A percentile compares a stretch with the other conserved stretches of the same genome.
These are phyloP conservation scores for Ceratoteleas bidentatus DNA, from an alignment of 1,140 invertebrate genomes.

Conservation along the genomic window DNA sequence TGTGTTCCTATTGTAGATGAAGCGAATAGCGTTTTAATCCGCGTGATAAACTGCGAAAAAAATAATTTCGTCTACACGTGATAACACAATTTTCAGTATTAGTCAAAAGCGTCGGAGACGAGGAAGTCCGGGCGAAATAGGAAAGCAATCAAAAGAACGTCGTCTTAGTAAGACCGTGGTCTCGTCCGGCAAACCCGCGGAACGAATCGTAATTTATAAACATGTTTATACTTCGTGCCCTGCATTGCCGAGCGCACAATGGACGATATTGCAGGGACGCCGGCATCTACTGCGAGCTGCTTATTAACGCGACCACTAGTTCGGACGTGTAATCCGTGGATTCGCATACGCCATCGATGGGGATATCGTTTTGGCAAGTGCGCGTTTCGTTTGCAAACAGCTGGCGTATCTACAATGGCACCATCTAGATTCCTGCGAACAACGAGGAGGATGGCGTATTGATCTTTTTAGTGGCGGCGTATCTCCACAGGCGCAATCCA, in stretches of 20 bases:
- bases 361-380: constrained; percentile 66
- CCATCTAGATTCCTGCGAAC: constrained; percentile 76
- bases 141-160: constrained; percentile 33
- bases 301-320: constrained; percentile 59
- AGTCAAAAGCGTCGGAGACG: constrained; percentile 2
- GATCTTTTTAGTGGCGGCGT: constrained; percentile 81
- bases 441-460: constrained; percentile 79
- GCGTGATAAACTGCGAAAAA: too few relatives aligned
- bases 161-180: constrained; percentile 28
- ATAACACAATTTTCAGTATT: too few relatives aligned
- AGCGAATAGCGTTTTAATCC: too few relatives aligned
- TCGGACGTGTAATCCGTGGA: constrained; percentile 54
- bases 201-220: constrained; percentile 61
- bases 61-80: too few relatives aligned
- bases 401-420: constrained; percentile 70
- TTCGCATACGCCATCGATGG: constrained; percentile 56
- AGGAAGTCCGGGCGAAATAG: constrained; percentile 28
- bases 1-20: too few relatives aligned
- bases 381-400: constrained; percentile 65
- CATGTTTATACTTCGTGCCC: constrained; percentile 54
- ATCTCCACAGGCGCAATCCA: constrained; percentile 79
- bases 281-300: constrained; percentile 48
- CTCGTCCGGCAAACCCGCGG: constrained; percentile 43
- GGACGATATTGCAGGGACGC: constrained; percentile 47
- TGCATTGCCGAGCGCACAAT: constrained; percentile 40